These are phyloP conservation scores for Murina feae DNA, from an alignment of 2,113 vertebrate species.

Conservation along the genomic window DNA sequence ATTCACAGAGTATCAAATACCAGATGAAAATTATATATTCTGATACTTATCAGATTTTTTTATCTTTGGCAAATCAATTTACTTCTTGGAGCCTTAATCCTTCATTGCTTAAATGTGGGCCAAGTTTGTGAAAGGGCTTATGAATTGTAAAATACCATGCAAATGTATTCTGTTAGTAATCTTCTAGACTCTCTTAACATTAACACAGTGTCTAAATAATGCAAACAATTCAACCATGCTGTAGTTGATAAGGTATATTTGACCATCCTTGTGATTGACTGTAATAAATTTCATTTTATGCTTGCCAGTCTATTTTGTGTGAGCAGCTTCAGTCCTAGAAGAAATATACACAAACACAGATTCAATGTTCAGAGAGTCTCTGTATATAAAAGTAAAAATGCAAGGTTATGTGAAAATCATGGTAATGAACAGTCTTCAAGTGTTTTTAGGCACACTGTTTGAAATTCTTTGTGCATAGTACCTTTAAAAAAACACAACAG, in stretches of 20 bases:
- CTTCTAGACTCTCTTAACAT: not conserved
- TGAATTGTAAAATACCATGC: slow-evolving; percentile 1
- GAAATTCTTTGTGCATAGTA: not conserved
- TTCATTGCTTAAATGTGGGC: not conserved
- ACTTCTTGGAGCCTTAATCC: not conserved
- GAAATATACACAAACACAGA: slow-evolving; percentile 14
- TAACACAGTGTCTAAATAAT: not conserved
- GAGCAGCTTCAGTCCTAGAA: not conserved
- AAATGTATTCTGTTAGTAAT: slow-evolving; percentile 11
- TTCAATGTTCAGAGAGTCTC: not conserved
- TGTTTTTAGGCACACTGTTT: not conserved
- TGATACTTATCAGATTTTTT: not conserved
- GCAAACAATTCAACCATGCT: not conserved
- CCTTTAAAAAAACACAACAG: not conserved
- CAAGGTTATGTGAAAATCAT: not conserved
- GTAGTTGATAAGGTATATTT: not conserved
- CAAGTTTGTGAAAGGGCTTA: not conserved
- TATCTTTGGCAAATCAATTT: slow-evolving; percentile 36
- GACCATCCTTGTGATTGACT: not conserved
- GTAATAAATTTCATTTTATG: slow-evolving; percentile 24
- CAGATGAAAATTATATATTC: slow-evolving; percentile 2
- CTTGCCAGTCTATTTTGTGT: slow-evolving; percentile 37
- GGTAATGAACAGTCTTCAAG: not conserved
- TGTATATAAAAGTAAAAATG: not conserved
- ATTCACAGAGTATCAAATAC: not conserved